Conservation (phyloP, 2,888 invertebrate species). For the Caenorhabditis panamensis region DNA sequence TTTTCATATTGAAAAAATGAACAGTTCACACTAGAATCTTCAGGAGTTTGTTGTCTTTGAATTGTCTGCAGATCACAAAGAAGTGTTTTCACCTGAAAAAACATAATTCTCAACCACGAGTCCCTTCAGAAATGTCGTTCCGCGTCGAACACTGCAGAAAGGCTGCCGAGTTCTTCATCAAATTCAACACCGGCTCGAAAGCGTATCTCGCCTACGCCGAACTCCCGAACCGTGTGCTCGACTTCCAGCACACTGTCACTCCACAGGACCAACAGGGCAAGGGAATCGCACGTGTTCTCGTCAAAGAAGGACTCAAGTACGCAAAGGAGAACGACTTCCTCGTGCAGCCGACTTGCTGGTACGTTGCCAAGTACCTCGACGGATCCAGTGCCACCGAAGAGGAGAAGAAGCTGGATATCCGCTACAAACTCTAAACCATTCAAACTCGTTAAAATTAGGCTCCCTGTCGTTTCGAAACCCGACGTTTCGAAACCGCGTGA, state of each 20-base stretch:
- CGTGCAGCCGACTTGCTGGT: constrained; percentile 87
- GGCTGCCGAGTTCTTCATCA: constrained; percentile 72
- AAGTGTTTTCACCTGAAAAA: no score
- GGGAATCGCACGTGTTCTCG: constrained; percentile 82
- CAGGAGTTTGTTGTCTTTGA: no score
- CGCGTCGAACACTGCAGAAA: constrained; percentile 70
- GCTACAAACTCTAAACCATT: constrained; percentile 42
- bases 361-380: constrained; percentile 86
- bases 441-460: no score
- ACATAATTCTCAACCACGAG: no score
- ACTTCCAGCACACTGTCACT: constrained; percentile 82
- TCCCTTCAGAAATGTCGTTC: constrained; percentile 47
- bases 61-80: no score
- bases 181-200: constrained; percentile 68
- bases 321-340: constrained; percentile 85
- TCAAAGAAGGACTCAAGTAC: constrained; percentile 86
- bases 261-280: constrained; percentile 81
- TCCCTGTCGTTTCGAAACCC: no score
- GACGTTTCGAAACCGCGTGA: no score
- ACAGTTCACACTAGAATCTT: neutral
- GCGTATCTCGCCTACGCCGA: constrained; percentile 81
- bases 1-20: constrained; percentile 1
- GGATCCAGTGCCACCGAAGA: constrained; percentile 78
- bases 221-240: constrained; percentile 77
- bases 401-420: constrained; percentile 67